A percentile compares a stretch with the other conserved stretches of the same genome.
phyloP scores from a whole-genome alignment of 2,888 invertebrate genomes.

The Andrena minutula region DNA sequence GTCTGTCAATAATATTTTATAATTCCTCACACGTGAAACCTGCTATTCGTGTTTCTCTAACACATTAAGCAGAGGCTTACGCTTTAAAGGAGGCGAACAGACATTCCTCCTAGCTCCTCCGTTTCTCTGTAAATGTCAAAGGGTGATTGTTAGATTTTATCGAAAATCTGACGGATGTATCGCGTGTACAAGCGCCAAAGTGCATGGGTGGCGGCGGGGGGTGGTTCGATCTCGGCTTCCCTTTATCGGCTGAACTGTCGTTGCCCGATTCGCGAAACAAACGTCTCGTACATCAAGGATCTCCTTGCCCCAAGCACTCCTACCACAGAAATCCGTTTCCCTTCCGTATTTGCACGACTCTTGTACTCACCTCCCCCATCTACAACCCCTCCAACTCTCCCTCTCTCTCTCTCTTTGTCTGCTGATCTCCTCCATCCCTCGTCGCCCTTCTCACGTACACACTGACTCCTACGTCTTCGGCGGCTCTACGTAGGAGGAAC shows the following conservation, averaged over 20 bases:
- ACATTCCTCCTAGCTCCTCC: conserved; percentile 13
- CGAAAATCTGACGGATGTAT: conserved; percentile 58
- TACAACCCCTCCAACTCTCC: conserved; percentile 3
- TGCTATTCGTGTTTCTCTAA: too few relatives aligned
- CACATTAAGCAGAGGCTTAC: too few relatives aligned
- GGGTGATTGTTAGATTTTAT: conserved; percentile 49
- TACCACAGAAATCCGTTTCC: conserved; percentile 72
- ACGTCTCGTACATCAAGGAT: conserved; percentile 66
- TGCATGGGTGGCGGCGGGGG: conserved; percentile 39
- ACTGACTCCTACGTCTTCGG: conserved; percentile 22
- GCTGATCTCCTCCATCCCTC: conserved; percentile 18
- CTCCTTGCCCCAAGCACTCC: conserved; percentile 68
- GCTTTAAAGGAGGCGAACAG: conserved; percentile 1
- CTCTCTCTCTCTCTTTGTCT: conserved; percentile 25
- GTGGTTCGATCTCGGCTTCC: conserved; percentile 62
- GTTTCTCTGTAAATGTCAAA: conserved; percentile 31
- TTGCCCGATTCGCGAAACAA: conserved; percentile 69
- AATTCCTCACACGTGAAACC: too few relatives aligned
- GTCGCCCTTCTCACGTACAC: conserved; percentile 6
- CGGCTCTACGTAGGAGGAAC: conserved; percentile 57
- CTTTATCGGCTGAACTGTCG: conserved; percentile 63
- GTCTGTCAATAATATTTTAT: too few relatives aligned
- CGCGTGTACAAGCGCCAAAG: conserved; percentile 16
- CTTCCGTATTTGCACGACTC: conserved; percentile 74
- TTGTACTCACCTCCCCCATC: conserved; percentile 57